Conservation (phyloP, 2,888 invertebrate genomes). For the Elegia similella region DNA sequence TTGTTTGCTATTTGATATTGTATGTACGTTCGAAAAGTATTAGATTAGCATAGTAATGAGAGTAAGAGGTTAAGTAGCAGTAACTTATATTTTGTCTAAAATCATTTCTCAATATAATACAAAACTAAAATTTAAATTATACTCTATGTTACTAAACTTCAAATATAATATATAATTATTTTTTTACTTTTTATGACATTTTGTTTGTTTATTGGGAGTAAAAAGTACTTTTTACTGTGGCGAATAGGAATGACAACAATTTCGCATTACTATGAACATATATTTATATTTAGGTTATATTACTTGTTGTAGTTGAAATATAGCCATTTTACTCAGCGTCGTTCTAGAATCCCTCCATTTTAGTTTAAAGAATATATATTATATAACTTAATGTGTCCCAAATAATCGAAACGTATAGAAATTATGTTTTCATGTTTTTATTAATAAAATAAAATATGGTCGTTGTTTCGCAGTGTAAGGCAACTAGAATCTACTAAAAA, state of each 20-base stretch:
- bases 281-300: too few species aligned
- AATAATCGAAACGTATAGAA: neutral
- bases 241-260: too few species aligned
- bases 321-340: too few species aligned
- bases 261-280: too few species aligned
- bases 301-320: too few species aligned
- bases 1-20: neutral
- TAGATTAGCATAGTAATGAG: neutral
- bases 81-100: neutral
- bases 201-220: neutral
- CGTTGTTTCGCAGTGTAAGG: constrained; percentile 12
- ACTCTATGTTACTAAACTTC: neutral
- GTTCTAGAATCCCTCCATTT: too few species aligned
- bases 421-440: neutral
- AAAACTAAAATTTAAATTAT: neutral
- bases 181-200: neutral
- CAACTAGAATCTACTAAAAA: constrained; percentile 7
- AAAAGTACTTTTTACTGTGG: too few species aligned
- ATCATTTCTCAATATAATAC: neutral
- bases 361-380: too few species aligned
- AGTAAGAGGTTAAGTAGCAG: neutral
- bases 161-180: neutral
- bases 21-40: neutral
- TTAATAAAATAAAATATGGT: neutral
- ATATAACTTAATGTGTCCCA: too few species aligned